phyloP scores from a whole-genome alignment of 2,797 vertebrate species.

The Chromis chromis region DNA sequence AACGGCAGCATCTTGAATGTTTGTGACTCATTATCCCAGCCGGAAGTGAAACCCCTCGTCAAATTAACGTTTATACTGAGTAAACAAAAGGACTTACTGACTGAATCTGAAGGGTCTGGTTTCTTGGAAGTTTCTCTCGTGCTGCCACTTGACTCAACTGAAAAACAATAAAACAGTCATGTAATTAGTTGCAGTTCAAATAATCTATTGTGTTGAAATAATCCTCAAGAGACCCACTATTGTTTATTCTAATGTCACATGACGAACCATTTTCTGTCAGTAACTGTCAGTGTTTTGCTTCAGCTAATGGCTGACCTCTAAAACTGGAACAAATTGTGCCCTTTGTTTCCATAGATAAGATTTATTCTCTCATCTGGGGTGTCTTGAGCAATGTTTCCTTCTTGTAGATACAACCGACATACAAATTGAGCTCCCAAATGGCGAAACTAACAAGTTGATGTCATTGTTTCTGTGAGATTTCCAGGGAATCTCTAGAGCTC shows the following conservation, averaged over 20 bases:
- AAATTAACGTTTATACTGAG: neutral
- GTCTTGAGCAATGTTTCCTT: constrained; percentile 4
- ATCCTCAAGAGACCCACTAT: neutral
- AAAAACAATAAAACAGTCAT: constrained; percentile 29
- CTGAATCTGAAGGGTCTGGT: constrained; percentile 66
- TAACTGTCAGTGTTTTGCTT: constrained; percentile 9
- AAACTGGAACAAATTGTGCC: constrained; percentile 3
- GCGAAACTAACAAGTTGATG: constrained; percentile 15
- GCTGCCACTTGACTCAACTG: constrained; percentile 80
- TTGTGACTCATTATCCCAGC: constrained; percentile 8
- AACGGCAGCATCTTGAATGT: neutral
- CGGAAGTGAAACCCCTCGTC: neutral
- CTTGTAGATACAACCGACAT: neutral
- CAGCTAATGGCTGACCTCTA: constrained; percentile 2
- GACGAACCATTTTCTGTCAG: constrained; percentile 1
- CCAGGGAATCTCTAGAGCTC: constrained; percentile 29
- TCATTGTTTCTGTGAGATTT: constrained; percentile 20
- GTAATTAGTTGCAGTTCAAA: neutral
- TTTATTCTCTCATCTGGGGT: constrained; percentile 12
- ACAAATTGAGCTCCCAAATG: constrained; percentile 23
- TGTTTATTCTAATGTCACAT: neutral
- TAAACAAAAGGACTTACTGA: constrained; percentile 78
- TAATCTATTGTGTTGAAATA: neutral
- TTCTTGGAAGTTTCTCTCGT: constrained; percentile 62
- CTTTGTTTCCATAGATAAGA: constrained; percentile 27